These are phyloP conservation scores for Sparus aurata DNA, from an alignment of 2,797 vertebrate species.

Conservation along the genomic window DNA sequence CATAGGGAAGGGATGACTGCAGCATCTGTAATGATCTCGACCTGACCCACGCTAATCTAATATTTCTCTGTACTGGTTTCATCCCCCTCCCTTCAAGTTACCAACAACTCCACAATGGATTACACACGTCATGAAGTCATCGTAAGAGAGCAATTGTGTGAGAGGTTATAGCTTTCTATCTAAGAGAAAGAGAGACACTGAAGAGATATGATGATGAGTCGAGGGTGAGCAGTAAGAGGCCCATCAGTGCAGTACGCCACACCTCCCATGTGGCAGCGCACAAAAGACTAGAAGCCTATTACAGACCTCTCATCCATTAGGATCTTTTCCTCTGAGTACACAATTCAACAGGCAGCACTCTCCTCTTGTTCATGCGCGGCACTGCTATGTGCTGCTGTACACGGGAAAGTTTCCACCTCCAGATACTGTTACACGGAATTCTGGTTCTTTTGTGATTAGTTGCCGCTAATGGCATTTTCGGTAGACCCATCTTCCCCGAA, in stretches of 20 bases:
- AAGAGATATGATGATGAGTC: constrained; percentile 44
- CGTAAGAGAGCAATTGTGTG: constrained; percentile 5
- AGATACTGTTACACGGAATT: constrained; percentile 2
- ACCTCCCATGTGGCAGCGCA: constrained; percentile 34
- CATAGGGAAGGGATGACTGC: constrained; percentile 10
- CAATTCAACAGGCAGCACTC: constrained; percentile 45
- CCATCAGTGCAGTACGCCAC: constrained; percentile 38
- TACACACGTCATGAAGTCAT: constrained; percentile 4
- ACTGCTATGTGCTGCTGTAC: not conserved
- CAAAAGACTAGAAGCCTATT: constrained; percentile 36
- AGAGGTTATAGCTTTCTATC: constrained; percentile 28
- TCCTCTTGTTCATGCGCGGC: constrained; percentile 24
- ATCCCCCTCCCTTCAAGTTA: not conserved
- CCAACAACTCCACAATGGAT: not conserved
- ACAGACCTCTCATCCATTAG: constrained; percentile 55
- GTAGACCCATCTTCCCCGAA: not conserved
- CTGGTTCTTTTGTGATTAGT: constrained; percentile 16
- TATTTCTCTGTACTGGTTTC: constrained; percentile 24
- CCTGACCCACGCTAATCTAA: constrained; percentile 47
- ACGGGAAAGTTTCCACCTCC: constrained; percentile 1
- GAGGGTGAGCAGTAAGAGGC: constrained; percentile 39
- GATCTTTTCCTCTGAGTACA: constrained; percentile 27
- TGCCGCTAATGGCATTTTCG: constrained; percentile 13
- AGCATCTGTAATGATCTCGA: constrained; percentile 51
- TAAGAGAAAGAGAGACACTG: not conserved